Evolutionary conservation across 92 coral and sea anemone genomes (phyloP).

Genomic region (Virgularia gustaviana): DNA sequence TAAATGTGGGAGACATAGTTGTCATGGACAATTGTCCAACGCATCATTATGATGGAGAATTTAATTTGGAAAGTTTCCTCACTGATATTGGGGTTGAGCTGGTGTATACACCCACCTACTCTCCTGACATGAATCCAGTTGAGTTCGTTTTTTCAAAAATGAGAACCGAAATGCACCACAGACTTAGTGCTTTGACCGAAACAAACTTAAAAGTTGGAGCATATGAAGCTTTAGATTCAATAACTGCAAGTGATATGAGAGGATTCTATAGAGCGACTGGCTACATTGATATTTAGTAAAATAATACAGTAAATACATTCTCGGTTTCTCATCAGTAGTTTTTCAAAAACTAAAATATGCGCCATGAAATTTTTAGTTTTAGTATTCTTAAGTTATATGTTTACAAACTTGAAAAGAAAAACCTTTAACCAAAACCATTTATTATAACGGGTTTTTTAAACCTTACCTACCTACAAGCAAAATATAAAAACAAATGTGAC

Average conservation of each 20-base stretch:
- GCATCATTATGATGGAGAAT: slow-evolving; percentile 8
- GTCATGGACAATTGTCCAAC: slow-evolving; percentile 9
- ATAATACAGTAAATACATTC: too few relatives aligned
- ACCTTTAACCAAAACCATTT: too few relatives aligned
- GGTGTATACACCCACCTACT: slow-evolving; percentile 37
- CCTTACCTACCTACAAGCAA: too few relatives aligned
- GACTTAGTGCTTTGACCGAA: slow-evolving; percentile 19
- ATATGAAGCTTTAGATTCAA: slow-evolving; percentile 40
- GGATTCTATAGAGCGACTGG: slow-evolving; percentile 35
- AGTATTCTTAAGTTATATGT: too few relatives aligned
- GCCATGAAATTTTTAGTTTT: too few relatives aligned
- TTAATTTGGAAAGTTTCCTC: not conserved
- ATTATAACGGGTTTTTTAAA: too few relatives aligned
- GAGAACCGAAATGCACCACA: slow-evolving; percentile 33
- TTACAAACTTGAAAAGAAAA: too few relatives aligned
- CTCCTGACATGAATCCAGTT: slow-evolving; percentile 47
- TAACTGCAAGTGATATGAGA: slow-evolving; percentile 34
- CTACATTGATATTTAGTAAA: slow-evolving; percentile 19
- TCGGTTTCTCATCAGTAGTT: too few relatives aligned
- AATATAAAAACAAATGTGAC: too few relatives aligned
- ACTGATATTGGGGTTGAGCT: slow-evolving; percentile 33
- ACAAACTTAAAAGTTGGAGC: slow-evolving; percentile 32
- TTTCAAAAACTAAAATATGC: too few relatives aligned
- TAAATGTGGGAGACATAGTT: not conserved
- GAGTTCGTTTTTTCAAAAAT: slow-evolving; percentile 44